A percentile compares a stretch with the other conserved stretches of the same genome.
Conservation (phyloP, 37 sponge, comb jelly and placozoan genomes). For the Corticium candelabrum region DNA sequence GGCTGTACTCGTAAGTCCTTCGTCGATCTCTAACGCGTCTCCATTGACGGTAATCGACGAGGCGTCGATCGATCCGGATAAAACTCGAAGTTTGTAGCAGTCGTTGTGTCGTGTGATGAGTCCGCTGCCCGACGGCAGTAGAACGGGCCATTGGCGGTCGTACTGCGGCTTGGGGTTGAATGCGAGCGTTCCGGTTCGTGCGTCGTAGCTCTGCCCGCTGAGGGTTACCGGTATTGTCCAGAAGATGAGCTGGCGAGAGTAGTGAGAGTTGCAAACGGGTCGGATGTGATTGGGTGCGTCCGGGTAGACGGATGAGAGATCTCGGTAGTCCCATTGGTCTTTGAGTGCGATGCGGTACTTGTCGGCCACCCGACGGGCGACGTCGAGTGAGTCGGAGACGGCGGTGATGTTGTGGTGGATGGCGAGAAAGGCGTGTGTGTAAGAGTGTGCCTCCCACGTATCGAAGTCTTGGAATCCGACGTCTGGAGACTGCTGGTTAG, state of each 20-base stretch:
- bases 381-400: background rate
- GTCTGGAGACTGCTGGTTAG: too few relatives aligned
- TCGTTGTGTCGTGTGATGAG: background rate
- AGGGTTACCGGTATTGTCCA: background rate
- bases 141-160: background rate
- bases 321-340: conserved; percentile 12
- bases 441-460: conserved; percentile 9
- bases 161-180: background rate
- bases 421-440: background rate
- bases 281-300: background rate
- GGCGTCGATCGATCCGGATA: too few relatives aligned
- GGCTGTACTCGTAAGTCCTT: too few relatives aligned
- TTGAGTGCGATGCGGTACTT: background rate
- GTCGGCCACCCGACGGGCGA: background rate
- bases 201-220: conserved; percentile 1
- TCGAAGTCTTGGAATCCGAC: background rate
- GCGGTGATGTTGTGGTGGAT: background rate
- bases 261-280: conserved; percentile 10
- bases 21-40: too few relatives aligned
- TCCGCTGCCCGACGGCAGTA: background rate
- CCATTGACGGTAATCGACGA: too few relatives aligned
- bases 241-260: conserved; percentile 10
- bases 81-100: too few relatives aligned
- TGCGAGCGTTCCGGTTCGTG: background rate
- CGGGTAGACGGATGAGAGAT: background rate